A percentile compares a stretch with the other conserved stretches of the same genome.
Evolutionary conservation across 2,797 vertebrate species (phyloP).

Genomic region (Neopelma chrysocephalum): DNA sequence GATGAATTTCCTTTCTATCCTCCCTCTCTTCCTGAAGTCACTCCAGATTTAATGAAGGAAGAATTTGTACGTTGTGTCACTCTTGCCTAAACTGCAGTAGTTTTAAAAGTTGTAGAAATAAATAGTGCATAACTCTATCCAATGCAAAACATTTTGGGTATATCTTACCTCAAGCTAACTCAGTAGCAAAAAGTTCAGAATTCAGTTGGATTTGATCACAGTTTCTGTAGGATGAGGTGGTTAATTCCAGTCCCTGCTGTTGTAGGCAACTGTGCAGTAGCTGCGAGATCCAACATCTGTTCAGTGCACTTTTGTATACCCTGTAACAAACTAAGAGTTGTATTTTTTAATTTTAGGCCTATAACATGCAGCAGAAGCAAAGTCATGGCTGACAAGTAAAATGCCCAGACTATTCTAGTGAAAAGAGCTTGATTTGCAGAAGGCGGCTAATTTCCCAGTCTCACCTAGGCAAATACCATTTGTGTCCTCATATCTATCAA

Average conservation of each 20-base stretch:
- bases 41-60: neutral
- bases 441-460: neutral
- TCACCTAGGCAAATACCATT: neutral
- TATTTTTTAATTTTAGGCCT: neutral
- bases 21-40: neutral
- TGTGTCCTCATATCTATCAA: neutral
- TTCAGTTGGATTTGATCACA: neutral
- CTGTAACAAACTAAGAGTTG: neutral
- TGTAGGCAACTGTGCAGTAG: neutral
- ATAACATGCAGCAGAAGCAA: neutral
- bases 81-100: neutral
- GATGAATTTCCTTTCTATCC: neutral
- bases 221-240: neutral
- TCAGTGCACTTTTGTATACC: neutral
- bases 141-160: neutral
- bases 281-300: neutral
- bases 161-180: neutral
- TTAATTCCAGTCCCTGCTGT: neutral
- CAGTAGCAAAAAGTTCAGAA: neutral
- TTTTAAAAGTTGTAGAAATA: neutral
- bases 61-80: neutral
- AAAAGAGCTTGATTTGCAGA: neutral
- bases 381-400: neutral
- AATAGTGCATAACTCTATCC: neutral
- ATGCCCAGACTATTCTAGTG: neutral